Evolutionary conservation across 2,797 vertebrate genomes (phyloP), one percentile per base, ranked within the genome.

Genomic region (Furcifer pardalis): DNA sequence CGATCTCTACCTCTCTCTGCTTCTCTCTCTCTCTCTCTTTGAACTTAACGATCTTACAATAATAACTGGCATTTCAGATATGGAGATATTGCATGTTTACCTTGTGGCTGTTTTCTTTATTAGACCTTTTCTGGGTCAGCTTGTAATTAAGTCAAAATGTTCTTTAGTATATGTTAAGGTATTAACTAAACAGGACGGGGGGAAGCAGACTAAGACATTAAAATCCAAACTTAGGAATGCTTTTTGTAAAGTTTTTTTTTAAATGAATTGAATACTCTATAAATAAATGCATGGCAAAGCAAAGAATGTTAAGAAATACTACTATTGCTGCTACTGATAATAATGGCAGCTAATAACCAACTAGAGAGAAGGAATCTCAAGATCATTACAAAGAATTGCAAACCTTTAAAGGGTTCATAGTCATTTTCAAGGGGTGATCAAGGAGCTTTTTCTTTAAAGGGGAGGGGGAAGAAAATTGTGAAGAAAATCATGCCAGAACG

Each of bases 391-490:
- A 86, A 62, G 65, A 65, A n/a, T 82, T 56, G 52, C 76, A 89
- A 92, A 89, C 42, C 73, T 88, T 85, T 68, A 81, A 77, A 87
- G 89, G 88, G 93, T 93, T 93, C 93, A 93, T 91, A 94, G 92
- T 92, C 91, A 94, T 83, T 93, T 93, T 74, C 93, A 94, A 94
- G 93, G 91, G 91, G 52, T 81, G 91, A 90, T 87, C 75, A 87
- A 87, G 89, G 88, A 87, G 84, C 3, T 40, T 42, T 68, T 87
- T 83, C 32, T 42, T 85, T 0, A 71, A 40, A 42, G 49, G 12
- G 21, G 13, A 4, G 27, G 1, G 1, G 0, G 0, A 7, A 1
- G 0, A 1, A 1, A 2, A 32, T 23, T 49, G 1, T 0, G 10
- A 7, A 2, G 30, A 15, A 83, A 68, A 78, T 27, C 72, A 8